These are phyloP conservation scores for Drosophila chauvacae DNA, from an alignment of 1,140 invertebrate species.

Conservation along the genomic window DNA sequence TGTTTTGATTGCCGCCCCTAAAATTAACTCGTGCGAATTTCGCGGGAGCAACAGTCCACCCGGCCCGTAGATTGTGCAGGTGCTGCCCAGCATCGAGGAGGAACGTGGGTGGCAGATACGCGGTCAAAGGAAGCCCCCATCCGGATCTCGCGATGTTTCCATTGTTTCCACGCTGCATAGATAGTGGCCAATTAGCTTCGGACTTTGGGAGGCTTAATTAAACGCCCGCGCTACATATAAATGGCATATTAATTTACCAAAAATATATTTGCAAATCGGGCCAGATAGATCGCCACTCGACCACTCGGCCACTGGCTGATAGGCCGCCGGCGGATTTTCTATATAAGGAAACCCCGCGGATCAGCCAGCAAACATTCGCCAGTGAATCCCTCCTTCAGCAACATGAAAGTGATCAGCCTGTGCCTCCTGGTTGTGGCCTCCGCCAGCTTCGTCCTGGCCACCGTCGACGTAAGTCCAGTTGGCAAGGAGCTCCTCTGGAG, in stretches of 20 bases:
- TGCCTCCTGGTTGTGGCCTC: conserved; percentile 52
- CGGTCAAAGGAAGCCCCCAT: neutral
- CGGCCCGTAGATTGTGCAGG: conserved; percentile 6
- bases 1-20: conserved; percentile 15
- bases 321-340: neutral
- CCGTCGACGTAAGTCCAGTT: conserved; percentile 44
- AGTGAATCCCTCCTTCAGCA: conserved; percentile 20
- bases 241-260: conserved; percentile 24
- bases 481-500: neutral
- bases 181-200: conserved; percentile 28
- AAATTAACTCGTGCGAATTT: conserved; percentile 20
- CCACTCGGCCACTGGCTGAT: conserved; percentile 19
- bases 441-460: conserved; percentile 54
- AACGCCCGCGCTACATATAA: conserved; percentile 18
- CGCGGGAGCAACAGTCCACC: conserved; percentile 22
- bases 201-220: conserved; percentile 51
- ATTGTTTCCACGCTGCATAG: conserved; percentile 25
- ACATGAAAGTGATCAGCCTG: conserved; percentile 58
- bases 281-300: conserved; percentile 28
- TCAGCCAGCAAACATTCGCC: conserved; percentile 27
- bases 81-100: conserved; percentile 31
- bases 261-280: conserved; percentile 36
- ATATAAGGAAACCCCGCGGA: conserved; percentile 47
- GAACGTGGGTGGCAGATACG: neutral
- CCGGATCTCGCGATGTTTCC: neutral